Base-by-base conservation (phyloP, 2,888 invertebrate genomes). In the Drosophila rubida region DNA sequence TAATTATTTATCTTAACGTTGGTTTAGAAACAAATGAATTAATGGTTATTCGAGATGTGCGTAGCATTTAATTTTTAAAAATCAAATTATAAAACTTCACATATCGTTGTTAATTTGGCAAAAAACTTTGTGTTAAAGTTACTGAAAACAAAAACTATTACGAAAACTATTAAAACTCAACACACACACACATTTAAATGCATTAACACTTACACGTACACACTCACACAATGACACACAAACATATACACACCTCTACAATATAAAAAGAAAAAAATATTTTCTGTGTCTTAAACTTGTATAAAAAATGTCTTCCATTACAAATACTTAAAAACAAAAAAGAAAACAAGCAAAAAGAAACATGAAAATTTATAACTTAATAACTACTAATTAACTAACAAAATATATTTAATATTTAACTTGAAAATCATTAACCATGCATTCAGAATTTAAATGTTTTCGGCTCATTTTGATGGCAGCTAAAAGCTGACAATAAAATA, bases 251-350 rank as follows among this genome's bases (percentile, higher is more conserved):
- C 69, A 75, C 35, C n/a, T 44, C 25, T 51, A 30, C 37, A 58
- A 78, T 65, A 69, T 72, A 86, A 73, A 77, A 74, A 78, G 75
- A 85, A 87, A 89, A 89, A 89, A 90, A 91, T 89, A 90, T 90
- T 91, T 91, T 91, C 91, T 91, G 91, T 91, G 91, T 91, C 91
- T 91, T 91, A 91, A 91, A 91, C 91, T 91, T 91, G 91, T 91
- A 91, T 91, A 91, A 91, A 91, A 88, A 89, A 91, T 91, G 91
- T 91, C 91, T 91, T 91, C 91, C 91, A 91, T 91, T 91, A 91
- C 87, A 87, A 90, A 90, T 90, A 90, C 87, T 89, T 84, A 88
- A 85, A 82, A 54, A 69, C 75, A 65, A 74, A 57, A 48, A 48
- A 71, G 42, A 71, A 68, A 61, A 55, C 32, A 64, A 63, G 57